Evolutionary conservation across 2,797 vertebrate genomes (phyloP).

Genomic region (Bovichtus diacanthus): DNA sequence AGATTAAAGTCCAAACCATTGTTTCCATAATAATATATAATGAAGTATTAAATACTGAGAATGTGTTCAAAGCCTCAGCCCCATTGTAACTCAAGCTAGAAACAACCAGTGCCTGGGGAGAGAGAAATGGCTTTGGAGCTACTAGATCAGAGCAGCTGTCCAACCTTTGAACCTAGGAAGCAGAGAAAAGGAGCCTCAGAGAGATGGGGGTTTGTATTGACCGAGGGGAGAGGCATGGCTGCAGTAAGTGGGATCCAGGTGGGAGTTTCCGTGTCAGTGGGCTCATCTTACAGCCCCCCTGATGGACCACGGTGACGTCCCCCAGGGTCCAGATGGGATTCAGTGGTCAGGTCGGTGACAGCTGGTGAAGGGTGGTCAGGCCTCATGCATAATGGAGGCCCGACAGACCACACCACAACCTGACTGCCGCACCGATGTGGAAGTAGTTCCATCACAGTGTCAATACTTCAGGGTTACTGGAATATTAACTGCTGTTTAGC

Average conservation of each 20-base stretch:
- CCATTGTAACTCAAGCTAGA: slow-evolving; percentile 31
- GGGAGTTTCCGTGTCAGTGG: slow-evolving; percentile 82
- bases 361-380: slow-evolving; percentile 84
- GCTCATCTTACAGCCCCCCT: slow-evolving; percentile 82
- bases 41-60: slow-evolving; percentile 21
- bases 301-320: slow-evolving; percentile 76
- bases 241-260: slow-evolving; percentile 70
- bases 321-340: slow-evolving; percentile 81
- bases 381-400: slow-evolving; percentile 83
- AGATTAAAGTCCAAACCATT: slow-evolving; percentile 5
- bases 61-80: slow-evolving; percentile 26
- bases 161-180: slow-evolving; percentile 70
- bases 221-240: slow-evolving; percentile 46
- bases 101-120: slow-evolving; percentile 30
- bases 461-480: slow-evolving; percentile 57
- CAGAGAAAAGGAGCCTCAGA: slow-evolving; percentile 51
- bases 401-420: slow-evolving; percentile 68
- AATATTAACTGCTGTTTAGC: slow-evolving; percentile 63
- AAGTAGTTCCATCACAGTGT: slow-evolving; percentile 72
- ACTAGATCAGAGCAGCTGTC: slow-evolving; percentile 60
- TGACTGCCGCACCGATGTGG: slow-evolving; percentile 73
- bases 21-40: slow-evolving; percentile 9
- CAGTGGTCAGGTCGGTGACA: slow-evolving; percentile 85
- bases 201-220: slow-evolving; percentile 36
- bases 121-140: slow-evolving; percentile 53